Conservation (phyloP, 1,140 invertebrate genomes). For the Micrasema longulum region DNA sequence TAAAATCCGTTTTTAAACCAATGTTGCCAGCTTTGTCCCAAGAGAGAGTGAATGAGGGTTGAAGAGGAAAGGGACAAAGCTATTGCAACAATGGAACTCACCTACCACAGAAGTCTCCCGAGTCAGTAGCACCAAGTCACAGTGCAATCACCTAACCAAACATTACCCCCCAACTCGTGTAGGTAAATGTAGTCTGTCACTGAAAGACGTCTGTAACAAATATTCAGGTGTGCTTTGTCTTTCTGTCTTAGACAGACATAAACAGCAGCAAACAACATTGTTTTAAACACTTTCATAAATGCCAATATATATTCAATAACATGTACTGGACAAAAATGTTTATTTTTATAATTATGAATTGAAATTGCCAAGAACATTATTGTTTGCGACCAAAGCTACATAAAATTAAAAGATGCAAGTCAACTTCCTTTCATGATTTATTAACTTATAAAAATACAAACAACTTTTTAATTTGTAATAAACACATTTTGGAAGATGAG, state of each 20-base stretch:
- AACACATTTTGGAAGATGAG: too few species aligned
- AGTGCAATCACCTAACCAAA: conserved; percentile 49
- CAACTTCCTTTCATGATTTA: too few species aligned
- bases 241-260: conserved; percentile 39
- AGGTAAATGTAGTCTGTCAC: conserved; percentile 51
- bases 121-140: conserved; percentile 9
- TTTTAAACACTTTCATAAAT: too few species aligned
- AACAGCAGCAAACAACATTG: conserved; percentile 41
- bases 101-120: conserved; percentile 45
- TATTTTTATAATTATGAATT: too few species aligned
- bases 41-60: conserved; percentile 3
- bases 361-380: neutral
- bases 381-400: conserved; percentile 22
- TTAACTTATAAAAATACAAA: too few species aligned
- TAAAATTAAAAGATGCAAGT: too few species aligned
- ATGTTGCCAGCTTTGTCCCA: conserved; percentile 51
- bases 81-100: conserved; percentile 52
- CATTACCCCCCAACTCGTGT: conserved; percentile 49
- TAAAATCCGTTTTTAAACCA: conserved; percentile 39
- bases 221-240: conserved; percentile 70
- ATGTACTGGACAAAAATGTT: too few species aligned
- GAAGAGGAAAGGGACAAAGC: conserved; percentile 44
- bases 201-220: conserved; percentile 75
- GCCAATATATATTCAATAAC: too few species aligned
- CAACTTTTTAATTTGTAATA: too few species aligned